Conservation (phyloP, 1,140 invertebrate genomes). For the Penaeus indicus region DNA sequence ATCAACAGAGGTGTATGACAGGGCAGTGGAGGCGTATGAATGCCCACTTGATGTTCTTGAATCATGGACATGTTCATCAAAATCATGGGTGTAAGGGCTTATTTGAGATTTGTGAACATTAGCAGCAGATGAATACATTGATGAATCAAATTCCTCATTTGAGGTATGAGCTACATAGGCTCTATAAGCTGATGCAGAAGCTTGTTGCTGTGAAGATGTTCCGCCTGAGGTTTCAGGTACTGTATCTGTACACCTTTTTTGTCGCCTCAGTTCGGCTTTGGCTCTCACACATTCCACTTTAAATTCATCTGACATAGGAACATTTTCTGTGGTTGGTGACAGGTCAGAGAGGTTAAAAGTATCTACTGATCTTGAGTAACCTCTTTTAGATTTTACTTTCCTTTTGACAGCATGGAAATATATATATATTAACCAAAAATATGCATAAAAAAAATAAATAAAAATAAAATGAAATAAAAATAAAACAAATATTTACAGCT, state of each 20-base stretch:
- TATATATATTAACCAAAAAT: not conserved
- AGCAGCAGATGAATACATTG: too few species aligned
- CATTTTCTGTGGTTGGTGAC: slow-evolving; percentile 49
- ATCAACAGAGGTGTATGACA: too few species aligned
- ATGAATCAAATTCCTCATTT: too few species aligned
- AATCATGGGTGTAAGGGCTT: too few species aligned
- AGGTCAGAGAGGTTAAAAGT: slow-evolving; percentile 35
- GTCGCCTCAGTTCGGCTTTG: slow-evolving; percentile 35
- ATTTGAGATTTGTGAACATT: too few species aligned
- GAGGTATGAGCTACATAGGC: too few species aligned
- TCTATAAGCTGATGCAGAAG: not conserved
- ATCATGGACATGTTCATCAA: too few species aligned
- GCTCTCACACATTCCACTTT: slow-evolving; percentile 50
- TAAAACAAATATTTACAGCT: not conserved
- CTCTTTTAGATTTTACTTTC: slow-evolving; percentile 24
- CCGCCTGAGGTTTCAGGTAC: not conserved
- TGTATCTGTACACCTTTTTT: not conserved
- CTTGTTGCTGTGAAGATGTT: not conserved
- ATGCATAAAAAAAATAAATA: not conserved
- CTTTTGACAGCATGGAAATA: slow-evolving; percentile 50
- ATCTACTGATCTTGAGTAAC: slow-evolving; percentile 8
- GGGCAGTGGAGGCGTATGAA: too few species aligned
- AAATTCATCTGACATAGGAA: slow-evolving; percentile 51
- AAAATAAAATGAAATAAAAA: slow-evolving; percentile 1
- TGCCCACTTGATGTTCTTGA: too few species aligned